phyloP scores from a whole-genome alignment of 1,140 invertebrate genomes.

The Formica exsecta region DNA sequence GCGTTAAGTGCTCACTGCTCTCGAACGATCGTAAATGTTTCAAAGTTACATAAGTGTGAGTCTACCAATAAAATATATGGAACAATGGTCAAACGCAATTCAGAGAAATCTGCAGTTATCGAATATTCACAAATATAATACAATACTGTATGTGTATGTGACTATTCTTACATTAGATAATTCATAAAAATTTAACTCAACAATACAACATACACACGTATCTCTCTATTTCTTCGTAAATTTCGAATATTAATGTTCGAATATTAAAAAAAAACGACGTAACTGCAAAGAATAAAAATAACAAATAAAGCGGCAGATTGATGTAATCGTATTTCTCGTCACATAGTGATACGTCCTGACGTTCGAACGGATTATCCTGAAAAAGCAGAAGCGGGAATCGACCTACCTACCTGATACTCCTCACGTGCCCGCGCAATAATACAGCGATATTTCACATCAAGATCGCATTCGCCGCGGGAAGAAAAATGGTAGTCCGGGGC shows the following conservation, averaged over 20 bases:
- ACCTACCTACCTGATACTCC: conserved; percentile 51
- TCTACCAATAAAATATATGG: conserved; percentile 52
- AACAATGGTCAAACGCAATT: neutral
- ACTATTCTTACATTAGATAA: neutral
- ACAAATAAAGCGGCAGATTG: conserved; percentile 16
- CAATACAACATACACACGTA: too few relatives aligned
- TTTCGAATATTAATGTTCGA: neutral
- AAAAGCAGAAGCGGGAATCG: conserved; percentile 54
- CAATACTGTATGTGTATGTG: neutral
- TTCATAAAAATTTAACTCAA: neutral
- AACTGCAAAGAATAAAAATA: neutral
- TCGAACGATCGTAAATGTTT: conserved; percentile 67
- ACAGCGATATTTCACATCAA: conserved; percentile 86
- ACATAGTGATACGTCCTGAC: conserved; percentile 19
- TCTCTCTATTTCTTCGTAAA: neutral
- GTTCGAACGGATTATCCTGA: conserved; percentile 54
- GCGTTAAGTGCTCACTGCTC: conserved; percentile 80
- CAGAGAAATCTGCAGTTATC: neutral
- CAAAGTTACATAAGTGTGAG: conserved; percentile 16
- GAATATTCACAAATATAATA: neutral
- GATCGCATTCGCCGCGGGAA: conserved; percentile 84
- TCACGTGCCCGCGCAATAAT: conserved; percentile 82
- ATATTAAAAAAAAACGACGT: neutral
- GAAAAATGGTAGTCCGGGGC: conserved; percentile 84
- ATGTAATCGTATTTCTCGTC: conserved; percentile 59